phyloP scores from a whole-genome alignment of 2,113 vertebrate genomes.

The Hippocampus comes region DNA sequence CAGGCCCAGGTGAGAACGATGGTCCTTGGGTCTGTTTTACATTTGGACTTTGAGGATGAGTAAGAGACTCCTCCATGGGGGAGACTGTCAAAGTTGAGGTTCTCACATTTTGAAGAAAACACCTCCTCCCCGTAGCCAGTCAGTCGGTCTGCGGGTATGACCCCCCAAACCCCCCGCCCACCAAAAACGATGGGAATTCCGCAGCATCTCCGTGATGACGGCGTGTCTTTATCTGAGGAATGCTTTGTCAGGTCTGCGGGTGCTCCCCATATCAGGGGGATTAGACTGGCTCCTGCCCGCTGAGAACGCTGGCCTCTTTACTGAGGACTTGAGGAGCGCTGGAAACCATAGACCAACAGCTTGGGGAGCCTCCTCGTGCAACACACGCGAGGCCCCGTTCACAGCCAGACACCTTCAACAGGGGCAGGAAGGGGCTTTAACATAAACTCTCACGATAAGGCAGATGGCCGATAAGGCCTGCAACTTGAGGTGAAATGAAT shows the following conservation, averaged over 20 bases:
- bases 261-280: conserved; percentile 97
- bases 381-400: conserved; percentile 51
- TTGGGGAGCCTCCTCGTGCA: conserved; percentile 69
- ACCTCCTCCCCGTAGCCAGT: conserved; percentile 32
- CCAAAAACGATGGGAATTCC: conserved; percentile 79
- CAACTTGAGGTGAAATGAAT: not conserved
- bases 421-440: not conserved
- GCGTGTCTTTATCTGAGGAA: conserved; percentile 96
- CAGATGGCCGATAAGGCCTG: not conserved
- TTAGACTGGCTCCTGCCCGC: conserved; percentile 84
- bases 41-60: conserved; percentile 68
- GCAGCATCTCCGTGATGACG: conserved; percentile 91
- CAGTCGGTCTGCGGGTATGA: conserved; percentile 17
- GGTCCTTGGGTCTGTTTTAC: conserved; percentile 72
- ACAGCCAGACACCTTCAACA: conserved; percentile 57
- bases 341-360: conserved; percentile 93
- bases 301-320: conserved; percentile 55
- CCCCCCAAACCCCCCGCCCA: conserved; percentile 23
- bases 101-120: conserved; percentile 66
- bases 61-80: conserved; percentile 44
- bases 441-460: not conserved
- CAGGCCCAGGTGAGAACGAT: conserved; percentile 60
- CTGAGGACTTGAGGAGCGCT: conserved; percentile 69
- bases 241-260: conserved; percentile 97
- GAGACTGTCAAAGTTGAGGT: conserved; percentile 61